Evolutionary conservation across 2,797 vertebrate genomes (phyloP).

Genomic region (Neosilurus mollespiculum): DNA sequence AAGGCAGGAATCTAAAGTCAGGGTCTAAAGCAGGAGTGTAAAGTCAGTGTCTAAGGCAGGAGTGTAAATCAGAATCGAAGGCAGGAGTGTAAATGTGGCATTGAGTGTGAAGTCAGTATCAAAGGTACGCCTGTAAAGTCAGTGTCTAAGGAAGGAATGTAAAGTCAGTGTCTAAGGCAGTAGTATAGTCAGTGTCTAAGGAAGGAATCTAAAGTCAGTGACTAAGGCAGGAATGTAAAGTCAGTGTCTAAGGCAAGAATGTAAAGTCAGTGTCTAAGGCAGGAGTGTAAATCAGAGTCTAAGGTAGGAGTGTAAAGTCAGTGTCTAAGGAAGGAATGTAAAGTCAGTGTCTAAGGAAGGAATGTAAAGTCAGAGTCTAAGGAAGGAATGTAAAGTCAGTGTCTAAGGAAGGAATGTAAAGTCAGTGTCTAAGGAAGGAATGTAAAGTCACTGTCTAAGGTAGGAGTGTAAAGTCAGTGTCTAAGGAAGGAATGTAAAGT

Average conservation of each 20-base stretch:
- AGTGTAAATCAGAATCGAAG: not conserved
- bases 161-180: not conserved
- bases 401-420: not conserved
- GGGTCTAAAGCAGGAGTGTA: not conserved
- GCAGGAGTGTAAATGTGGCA: not conserved
- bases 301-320: not conserved
- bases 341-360: not conserved
- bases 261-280: not conserved
- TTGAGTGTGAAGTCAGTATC: not conserved
- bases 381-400: not conserved
- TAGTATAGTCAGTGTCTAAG: not conserved
- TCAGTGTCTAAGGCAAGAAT: not conserved
- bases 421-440: no score
- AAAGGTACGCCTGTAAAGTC: no score
- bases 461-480: not conserved
- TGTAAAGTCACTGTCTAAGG: not conserved
- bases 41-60: not conserved
- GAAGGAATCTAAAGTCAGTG: not conserved
- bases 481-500: not conserved
- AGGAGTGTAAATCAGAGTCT: not conserved
- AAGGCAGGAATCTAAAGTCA: not conserved
- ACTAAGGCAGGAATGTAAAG: not conserved
- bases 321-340: not conserved
- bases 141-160: not conserved
- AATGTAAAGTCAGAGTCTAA: not conserved